phyloP scores from a whole-genome alignment of 2,888 invertebrate species.

The Atethmia centrago region DNA sequence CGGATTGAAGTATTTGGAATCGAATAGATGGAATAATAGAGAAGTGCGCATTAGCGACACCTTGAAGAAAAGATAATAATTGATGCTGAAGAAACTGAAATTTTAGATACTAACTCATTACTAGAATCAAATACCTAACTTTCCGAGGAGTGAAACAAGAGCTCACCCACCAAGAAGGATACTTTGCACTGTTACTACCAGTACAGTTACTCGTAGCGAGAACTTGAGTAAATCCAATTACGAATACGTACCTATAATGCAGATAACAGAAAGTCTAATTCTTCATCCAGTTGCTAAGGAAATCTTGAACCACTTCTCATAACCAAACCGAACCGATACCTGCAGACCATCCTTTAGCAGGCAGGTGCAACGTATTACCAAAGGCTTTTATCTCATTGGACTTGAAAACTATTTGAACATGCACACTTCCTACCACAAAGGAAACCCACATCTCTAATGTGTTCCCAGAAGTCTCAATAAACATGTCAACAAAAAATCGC shows the following conservation, averaged over 20 bases:
- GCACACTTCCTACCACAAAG: constrained; percentile 32
- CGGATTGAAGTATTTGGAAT: constrained; percentile 15
- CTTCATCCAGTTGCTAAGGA: neutral
- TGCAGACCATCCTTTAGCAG: constrained; percentile 12
- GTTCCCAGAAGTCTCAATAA: constrained; percentile 45
- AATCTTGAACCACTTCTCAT: neutral
- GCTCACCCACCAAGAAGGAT: neutral
- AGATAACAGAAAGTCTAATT: constrained; percentile 4
- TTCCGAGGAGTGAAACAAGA: neutral
- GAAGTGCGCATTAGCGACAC: neutral
- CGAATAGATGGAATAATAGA: neutral
- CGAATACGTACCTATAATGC: neutral
- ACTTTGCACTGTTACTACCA: neutral
- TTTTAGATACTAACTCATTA: neutral
- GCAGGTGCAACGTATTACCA: constrained; percentile 43
- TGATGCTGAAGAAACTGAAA: neutral
- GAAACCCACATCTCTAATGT: constrained; percentile 44
- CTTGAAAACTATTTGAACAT: constrained; percentile 16
- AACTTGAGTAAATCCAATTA: neutral
- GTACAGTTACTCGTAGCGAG: neutral
- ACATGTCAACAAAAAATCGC: too few relatives aligned
- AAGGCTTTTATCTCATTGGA: constrained; percentile 39
- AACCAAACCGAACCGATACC: too few relatives aligned
- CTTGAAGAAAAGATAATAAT: neutral
- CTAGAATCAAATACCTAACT: neutral